phyloP scores from a whole-genome alignment of 2,113 vertebrate genomes.

The Larimichthys crocea region DNA sequence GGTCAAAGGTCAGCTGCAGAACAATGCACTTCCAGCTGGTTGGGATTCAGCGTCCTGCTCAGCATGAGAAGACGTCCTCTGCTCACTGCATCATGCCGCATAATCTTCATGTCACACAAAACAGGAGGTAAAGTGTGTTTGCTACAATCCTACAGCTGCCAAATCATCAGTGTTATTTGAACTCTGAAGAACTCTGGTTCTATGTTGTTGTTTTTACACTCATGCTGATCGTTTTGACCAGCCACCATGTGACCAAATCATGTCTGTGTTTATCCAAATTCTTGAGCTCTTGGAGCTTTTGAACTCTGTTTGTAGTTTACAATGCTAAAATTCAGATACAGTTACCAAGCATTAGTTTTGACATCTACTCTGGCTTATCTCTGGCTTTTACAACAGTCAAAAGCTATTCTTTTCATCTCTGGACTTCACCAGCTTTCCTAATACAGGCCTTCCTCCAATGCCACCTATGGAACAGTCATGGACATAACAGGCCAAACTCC shows the following conservation, averaged over 20 bases:
- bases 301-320: neutral
- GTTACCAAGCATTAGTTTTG: neutral
- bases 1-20: slow-evolving; percentile 47
- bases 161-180: neutral
- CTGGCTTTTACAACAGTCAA: neutral
- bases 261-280: neutral
- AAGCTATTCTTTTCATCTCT: neutral
- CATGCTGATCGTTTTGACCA: neutral
- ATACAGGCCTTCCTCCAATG: slow-evolving; percentile 68
- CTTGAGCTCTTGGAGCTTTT: neutral
- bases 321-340: neutral
- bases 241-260: neutral
- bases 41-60: neutral
- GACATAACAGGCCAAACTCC: slow-evolving; percentile 71
- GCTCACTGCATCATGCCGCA: neutral
- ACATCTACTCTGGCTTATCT: neutral
- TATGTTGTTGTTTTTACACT: neutral
- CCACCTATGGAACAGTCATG: slow-evolving; percentile 82
- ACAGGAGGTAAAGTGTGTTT: neutral
- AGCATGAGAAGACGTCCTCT: neutral
- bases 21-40: slow-evolving; percentile 1
- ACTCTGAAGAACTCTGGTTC: neutral
- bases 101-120: neutral
- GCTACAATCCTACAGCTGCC: neutral
- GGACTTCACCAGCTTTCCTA: slow-evolving; percentile 13